Evolutionary conservation across 2,888 invertebrate genomes (phyloP).

Genomic region (Spicauda simplicius): DNA sequence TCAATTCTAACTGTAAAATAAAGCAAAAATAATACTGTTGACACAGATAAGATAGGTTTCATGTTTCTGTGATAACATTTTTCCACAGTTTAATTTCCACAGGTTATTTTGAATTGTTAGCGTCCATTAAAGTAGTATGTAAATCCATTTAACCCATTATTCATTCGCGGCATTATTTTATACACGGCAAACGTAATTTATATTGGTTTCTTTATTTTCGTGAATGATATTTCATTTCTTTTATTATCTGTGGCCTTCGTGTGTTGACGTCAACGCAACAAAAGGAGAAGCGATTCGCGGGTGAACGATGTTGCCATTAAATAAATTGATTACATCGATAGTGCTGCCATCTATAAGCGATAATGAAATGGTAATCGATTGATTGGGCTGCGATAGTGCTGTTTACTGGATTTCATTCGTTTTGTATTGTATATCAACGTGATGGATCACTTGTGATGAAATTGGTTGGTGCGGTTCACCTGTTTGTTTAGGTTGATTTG

Average conservation of each 20-base stretch:
- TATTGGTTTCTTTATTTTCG: slow-evolving; percentile 37
- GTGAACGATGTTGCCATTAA: slow-evolving; percentile 56
- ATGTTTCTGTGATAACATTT: background rate
- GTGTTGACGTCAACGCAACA: slow-evolving; percentile 45
- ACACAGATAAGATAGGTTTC: slow-evolving; percentile 9
- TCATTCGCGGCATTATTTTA: slow-evolving; percentile 28
- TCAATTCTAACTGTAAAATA: slow-evolving; percentile 2
- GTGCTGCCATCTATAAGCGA: slow-evolving; percentile 50
- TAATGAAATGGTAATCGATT: slow-evolving; percentile 60
- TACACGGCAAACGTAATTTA: slow-evolving; percentile 38
- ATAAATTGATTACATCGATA: slow-evolving; percentile 57
- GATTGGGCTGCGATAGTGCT: slow-evolving; percentile 44
- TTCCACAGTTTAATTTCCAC: background rate
- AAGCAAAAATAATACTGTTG: background rate
- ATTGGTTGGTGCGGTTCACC: slow-evolving; percentile 27
- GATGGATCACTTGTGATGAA: slow-evolving; percentile 37
- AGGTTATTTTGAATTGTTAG: slow-evolving; percentile 5
- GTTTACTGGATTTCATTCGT: slow-evolving; percentile 41
- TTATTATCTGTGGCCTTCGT: slow-evolving; percentile 47
- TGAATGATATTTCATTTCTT: slow-evolving; percentile 42
- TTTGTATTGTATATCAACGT: slow-evolving; percentile 37
- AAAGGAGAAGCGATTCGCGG: slow-evolving; percentile 40
- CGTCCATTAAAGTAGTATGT: slow-evolving; percentile 1
- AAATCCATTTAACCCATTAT: slow-evolving; percentile 25
- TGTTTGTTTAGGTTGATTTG: slow-evolving; percentile 18